Evolutionary conservation across 2,888 invertebrate species (phyloP).

Genomic region (Abscondita cerata): DNA sequence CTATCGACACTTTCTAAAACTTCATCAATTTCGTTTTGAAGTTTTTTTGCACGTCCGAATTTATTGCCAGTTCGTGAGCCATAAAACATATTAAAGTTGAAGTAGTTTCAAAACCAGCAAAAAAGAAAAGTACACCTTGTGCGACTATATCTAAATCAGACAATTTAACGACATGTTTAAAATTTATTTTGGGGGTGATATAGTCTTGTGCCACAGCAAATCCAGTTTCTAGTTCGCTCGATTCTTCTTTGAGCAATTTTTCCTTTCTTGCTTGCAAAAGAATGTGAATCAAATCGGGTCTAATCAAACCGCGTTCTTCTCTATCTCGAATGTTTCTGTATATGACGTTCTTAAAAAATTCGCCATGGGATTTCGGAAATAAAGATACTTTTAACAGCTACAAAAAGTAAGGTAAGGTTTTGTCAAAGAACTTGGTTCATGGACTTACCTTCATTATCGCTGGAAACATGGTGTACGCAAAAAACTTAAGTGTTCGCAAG

Average conservation of each 20-base stretch:
- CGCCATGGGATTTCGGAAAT: not conserved
- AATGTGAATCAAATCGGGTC: conserved; percentile 2
- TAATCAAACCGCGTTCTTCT: not conserved
- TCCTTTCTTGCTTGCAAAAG: not conserved
- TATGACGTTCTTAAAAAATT: not conserved
- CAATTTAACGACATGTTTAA: not conserved
- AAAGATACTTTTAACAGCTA: not conserved
- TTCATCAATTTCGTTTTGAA: conserved; percentile 12
- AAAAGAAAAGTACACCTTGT: not conserved
- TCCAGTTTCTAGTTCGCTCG: not conserved
- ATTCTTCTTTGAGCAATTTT: not conserved
- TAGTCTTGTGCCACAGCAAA: not conserved
- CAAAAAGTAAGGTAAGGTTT: too few species aligned
- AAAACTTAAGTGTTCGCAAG: not conserved
- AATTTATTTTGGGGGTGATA: too few species aligned
- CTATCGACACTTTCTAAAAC: not conserved
- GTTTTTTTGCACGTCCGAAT: conserved; percentile 12
- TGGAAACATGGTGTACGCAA: not conserved
- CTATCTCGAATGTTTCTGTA: not conserved
- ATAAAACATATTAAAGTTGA: conserved; percentile 5
- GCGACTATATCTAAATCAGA: not conserved
- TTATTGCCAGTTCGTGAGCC: not conserved
- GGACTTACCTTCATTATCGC: not conserved
- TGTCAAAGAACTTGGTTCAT: too few species aligned
- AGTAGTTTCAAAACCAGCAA: conserved; percentile 5